phyloP scores from a whole-genome alignment of 2,888 invertebrate species.

The Byasa hedistus region DNA sequence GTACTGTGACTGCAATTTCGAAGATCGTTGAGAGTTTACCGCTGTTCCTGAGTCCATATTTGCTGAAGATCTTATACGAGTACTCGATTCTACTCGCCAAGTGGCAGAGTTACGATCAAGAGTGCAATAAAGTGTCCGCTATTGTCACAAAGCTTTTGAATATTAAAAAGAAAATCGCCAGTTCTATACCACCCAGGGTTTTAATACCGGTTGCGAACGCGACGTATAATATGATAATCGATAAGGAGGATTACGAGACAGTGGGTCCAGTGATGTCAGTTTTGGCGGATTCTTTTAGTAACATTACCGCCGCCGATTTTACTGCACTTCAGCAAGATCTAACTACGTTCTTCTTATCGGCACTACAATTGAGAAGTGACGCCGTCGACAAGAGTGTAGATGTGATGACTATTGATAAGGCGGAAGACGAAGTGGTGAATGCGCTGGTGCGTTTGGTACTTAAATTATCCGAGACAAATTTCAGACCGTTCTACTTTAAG shows the following conservation, averaged over 20 bases:
- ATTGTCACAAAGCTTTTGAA: conserved; percentile 80
- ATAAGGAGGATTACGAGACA: conserved; percentile 80
- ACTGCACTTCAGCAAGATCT: conserved; percentile 83
- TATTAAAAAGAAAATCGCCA: conserved; percentile 84
- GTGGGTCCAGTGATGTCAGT: conserved; percentile 87
- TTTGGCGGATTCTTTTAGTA: conserved; percentile 85
- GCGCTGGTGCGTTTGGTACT: conserved; percentile 89
- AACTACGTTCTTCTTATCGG: conserved; percentile 86
- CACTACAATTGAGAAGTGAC: conserved; percentile 84
- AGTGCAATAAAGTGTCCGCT: conserved; percentile 72
- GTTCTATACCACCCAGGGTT: conserved; percentile 85
- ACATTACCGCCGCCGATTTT: conserved; percentile 83
- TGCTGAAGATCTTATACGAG: conserved; percentile 85
- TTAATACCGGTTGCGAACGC: conserved; percentile 86
- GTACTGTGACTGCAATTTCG: conserved; percentile 88
- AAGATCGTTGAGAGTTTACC: conserved; percentile 91
- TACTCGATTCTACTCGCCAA: conserved; percentile 80
- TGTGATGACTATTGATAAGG: conserved; percentile 67
- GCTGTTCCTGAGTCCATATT: conserved; percentile 91
- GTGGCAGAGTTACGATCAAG: conserved; percentile 72
- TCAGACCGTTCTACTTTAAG: conserved; percentile 92
- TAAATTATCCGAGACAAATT: conserved; percentile 93
- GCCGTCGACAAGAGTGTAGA: conserved; percentile 58
- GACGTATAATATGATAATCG: conserved; percentile 81
- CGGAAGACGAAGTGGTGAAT: conserved; percentile 88